Evolutionary conservation across 2,797 vertebrate genomes (phyloP).

Genomic region (Sus cebifrons): DNA sequence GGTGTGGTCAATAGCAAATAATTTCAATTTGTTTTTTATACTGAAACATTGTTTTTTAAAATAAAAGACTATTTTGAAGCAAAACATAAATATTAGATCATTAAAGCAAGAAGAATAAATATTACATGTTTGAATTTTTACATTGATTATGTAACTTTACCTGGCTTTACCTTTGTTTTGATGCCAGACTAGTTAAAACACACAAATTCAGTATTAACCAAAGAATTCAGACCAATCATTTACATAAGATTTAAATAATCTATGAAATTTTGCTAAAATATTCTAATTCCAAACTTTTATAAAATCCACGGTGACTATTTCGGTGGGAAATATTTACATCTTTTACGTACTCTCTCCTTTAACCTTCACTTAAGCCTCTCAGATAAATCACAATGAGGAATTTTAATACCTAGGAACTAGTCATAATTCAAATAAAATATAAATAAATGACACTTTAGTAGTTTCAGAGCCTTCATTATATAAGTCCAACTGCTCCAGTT

Average conservation of each 20-base stretch:
- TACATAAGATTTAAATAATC: neutral
- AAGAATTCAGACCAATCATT: neutral
- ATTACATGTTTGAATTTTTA: neutral
- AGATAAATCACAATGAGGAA: neutral
- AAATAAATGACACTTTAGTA: neutral
- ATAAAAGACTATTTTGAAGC: neutral
- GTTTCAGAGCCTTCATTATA: neutral
- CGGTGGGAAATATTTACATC: neutral
- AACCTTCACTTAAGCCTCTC: neutral
- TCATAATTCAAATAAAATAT: neutral
- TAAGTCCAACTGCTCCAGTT: neutral
- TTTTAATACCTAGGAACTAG: neutral
- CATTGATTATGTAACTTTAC: neutral
- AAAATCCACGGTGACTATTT: neutral
- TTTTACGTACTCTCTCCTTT: neutral
- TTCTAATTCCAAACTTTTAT: neutral
- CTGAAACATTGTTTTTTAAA: neutral
- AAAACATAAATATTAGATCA: neutral
- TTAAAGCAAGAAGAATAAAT: conserved; percentile 7
- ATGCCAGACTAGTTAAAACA: neutral
- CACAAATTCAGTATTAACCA: neutral
- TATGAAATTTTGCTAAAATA: neutral
- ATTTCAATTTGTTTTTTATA: conserved; percentile 10
- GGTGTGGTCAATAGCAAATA: neutral
- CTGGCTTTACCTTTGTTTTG: neutral